phyloP scores from a whole-genome alignment of 2,888 invertebrate genomes.

The Eupeodes luniger region DNA sequence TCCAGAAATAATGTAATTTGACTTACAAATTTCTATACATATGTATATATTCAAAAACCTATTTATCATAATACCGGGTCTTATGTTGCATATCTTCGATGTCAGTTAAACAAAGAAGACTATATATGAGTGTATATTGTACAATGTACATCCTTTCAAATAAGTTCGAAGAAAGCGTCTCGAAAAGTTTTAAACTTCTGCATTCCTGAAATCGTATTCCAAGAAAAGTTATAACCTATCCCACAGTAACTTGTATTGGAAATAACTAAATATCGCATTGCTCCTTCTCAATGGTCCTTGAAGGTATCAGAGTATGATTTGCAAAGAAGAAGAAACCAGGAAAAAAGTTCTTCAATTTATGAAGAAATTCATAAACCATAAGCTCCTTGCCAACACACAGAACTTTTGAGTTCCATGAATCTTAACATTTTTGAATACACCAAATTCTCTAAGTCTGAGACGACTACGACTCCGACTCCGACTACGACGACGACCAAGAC shows the following conservation, averaged over 20 bases:
- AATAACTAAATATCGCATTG: neutral
- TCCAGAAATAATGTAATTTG: too few species aligned
- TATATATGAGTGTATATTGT: too few species aligned
- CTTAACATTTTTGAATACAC: neutral
- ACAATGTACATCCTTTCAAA: too few species aligned
- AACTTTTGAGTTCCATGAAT: neutral
- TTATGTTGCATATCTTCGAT: too few species aligned
- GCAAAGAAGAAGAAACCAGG: neutral
- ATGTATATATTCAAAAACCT: too few species aligned
- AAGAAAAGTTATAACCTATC: neutral
- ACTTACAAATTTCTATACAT: too few species aligned
- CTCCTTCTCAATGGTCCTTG: neutral
- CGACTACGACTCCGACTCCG: too few species aligned
- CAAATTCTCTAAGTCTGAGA: neutral
- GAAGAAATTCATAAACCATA: conserved; percentile 1
- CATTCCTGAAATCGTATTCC: neutral
- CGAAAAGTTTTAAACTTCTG: neutral
- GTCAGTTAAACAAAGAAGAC: too few species aligned
- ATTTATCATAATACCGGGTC: too few species aligned
- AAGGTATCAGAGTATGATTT: neutral
- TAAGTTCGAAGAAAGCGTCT: too few species aligned
- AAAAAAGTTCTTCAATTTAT: neutral
- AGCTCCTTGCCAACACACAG: neutral
- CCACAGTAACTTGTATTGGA: neutral
- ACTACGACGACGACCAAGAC: too few species aligned